Conservation (phyloP, 2,888 invertebrate species). For the Elmis aenea region DNA sequence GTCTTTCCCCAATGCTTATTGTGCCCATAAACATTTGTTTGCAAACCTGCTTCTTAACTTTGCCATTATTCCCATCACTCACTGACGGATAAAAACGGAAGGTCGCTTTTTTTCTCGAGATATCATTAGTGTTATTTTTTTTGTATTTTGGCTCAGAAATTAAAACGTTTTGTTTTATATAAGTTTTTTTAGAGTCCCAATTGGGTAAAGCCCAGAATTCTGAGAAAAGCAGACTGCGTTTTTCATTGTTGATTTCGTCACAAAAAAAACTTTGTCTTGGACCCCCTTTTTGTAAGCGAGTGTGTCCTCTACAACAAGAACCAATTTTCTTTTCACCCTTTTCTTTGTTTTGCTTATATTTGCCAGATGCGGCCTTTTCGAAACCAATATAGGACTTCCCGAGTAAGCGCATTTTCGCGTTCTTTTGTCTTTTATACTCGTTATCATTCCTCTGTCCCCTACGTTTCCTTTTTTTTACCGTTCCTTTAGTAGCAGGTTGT, state of each 20-base stretch:
- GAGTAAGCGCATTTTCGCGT: constrained; percentile 1
- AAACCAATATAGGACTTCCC: constrained; percentile 2
- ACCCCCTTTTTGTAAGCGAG: constrained; percentile 1
- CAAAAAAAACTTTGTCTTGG: constrained; percentile 1
- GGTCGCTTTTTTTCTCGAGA: neutral
- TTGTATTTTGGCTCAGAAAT: too few species aligned
- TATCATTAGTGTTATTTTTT: too few species aligned
- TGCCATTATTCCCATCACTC: too few species aligned
- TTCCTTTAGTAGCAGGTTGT: constrained; percentile 1
- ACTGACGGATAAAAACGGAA: constrained; percentile 1
- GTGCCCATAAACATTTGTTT: constrained; percentile 4
- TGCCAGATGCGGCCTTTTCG: neutral
- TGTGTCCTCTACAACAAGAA: constrained; percentile 2
- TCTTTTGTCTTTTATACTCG: neutral
- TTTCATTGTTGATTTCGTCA: constrained; percentile 2
- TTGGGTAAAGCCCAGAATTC: constrained; percentile 3
- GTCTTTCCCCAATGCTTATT: constrained; percentile 1
- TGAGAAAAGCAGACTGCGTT: constrained; percentile 1
- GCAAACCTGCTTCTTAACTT: too few species aligned
- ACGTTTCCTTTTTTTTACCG: constrained; percentile 1
- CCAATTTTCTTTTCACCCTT: neutral
- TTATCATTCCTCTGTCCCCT: neutral
- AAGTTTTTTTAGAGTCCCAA: too few species aligned
- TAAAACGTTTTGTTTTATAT: too few species aligned
- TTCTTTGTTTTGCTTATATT: neutral